Percentiles rank a stretch among this genome's conserved stretches.
phyloP scores from a whole-genome alignment of 2,888 invertebrate genomes.

The Macaria notata region DNA sequence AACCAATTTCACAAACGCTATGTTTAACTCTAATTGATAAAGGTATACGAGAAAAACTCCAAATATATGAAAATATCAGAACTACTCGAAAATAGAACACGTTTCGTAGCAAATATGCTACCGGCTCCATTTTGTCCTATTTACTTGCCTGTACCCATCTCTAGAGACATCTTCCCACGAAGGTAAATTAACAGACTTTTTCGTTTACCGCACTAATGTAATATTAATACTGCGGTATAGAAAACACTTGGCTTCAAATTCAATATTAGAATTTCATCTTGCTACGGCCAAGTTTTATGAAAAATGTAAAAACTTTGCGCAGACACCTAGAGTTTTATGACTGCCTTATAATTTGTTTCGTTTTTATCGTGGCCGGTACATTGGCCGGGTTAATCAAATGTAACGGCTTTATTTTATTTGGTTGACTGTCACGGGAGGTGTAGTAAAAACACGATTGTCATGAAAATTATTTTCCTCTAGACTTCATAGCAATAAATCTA shows the following conservation, averaged over 20 bases:
- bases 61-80: no score
- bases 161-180: no score
- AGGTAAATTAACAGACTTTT: not conserved
- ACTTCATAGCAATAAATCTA: no score
- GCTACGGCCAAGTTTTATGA: slow-evolving; percentile 74
- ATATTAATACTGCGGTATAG: slow-evolving; percentile 30
- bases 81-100: no score
- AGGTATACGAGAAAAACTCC: no score
- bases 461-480: not conserved
- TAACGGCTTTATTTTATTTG: slow-evolving; percentile 43
- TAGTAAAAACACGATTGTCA: not conserved
- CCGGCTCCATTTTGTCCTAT: no score
- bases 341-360: slow-evolving; percentile 78
- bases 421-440: not conserved
- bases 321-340: slow-evolving; percentile 79
- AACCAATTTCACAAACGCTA: no score
- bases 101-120: no score
- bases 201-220: slow-evolving; percentile 15
- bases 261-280: slow-evolving; percentile 80
- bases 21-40: no score
- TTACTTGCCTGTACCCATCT: no score
- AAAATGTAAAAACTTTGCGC: slow-evolving; percentile 78
- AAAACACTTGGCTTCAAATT: slow-evolving; percentile 75
- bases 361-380: slow-evolving; percentile 67
- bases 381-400: slow-evolving; percentile 56